Percentiles rank a stretch among this genome's conserved stretches.
Evolutionary conservation across 2,888 invertebrate species (phyloP).

Genomic region (Sturmia bella): DNA sequence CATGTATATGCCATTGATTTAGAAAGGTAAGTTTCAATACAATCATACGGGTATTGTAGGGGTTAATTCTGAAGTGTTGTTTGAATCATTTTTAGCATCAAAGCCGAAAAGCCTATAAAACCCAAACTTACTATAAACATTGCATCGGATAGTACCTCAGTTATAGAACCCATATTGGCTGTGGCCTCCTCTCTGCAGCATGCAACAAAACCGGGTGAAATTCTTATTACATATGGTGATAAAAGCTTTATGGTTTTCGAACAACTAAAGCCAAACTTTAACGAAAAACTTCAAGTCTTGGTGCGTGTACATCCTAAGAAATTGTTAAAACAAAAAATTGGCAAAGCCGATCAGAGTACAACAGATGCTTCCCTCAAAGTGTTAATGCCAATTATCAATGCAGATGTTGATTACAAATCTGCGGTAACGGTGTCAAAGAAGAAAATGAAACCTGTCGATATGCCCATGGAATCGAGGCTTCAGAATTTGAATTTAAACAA

Average conservation of each 20-base stretch:
- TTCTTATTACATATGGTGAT: conserved; percentile 85
- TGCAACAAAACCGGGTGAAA: conserved; percentile 78
- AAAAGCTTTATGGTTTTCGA: conserved; percentile 84
- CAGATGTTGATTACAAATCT: conserved; percentile 77
- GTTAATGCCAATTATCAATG: conserved; percentile 75
- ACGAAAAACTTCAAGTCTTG: conserved; percentile 83
- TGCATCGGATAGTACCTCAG: conserved; percentile 83
- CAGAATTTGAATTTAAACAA: conserved; percentile 88
- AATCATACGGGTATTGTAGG: neutral
- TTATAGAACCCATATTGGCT: conserved; percentile 83
- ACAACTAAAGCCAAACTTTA: conserved; percentile 83
- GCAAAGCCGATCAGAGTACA: conserved; percentile 70
- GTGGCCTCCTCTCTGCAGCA: conserved; percentile 82
- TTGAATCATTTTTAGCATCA: conserved; percentile 72
- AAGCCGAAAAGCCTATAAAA: conserved; percentile 85
- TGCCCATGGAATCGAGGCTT: conserved; percentile 90
- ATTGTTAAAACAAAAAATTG: conserved; percentile 69
- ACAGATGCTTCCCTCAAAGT: conserved; percentile 74
- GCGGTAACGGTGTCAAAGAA: conserved; percentile 75
- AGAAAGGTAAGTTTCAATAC: conserved; percentile 83
- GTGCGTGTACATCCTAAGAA: conserved; percentile 79
- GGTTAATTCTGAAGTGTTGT: neutral
- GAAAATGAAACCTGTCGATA: conserved; percentile 76
- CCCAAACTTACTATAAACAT: conserved; percentile 85
- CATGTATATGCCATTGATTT: conserved; percentile 90